Conservation (phyloP, 2,888 invertebrate species). For the Cephus nigrinus region DNA sequence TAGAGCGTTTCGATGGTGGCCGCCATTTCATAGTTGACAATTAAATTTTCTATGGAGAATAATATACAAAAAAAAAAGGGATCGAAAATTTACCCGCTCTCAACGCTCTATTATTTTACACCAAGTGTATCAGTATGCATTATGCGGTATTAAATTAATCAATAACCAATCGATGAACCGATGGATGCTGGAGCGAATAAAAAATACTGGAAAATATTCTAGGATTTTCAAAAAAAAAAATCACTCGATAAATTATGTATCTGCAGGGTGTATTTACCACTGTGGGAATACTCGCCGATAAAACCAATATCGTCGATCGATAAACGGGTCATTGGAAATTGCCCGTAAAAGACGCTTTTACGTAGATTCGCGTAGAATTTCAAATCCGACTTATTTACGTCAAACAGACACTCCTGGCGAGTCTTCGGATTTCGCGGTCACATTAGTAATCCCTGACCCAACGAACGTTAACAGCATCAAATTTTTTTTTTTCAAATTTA, state of each 20-base stretch:
- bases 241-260: not conserved
- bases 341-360: not conserved
- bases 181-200: not conserved
- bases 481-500: not conserved
- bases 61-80: not conserved
- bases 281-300: not conserved
- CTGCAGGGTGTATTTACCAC: not conserved
- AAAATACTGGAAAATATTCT: not conserved
- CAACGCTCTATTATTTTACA: not conserved
- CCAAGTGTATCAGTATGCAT: not conserved
- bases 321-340: not conserved
- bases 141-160: not conserved
- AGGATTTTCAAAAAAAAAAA: not conserved
- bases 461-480: not conserved
- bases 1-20: not conserved
- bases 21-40: not conserved
- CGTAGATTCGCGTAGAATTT: not conserved
- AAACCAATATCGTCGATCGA: not conserved
- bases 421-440: no score
- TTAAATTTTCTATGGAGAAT: not conserved
- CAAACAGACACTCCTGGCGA: not conserved
- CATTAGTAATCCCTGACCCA: no score
- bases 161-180: not conserved
- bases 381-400: not conserved
- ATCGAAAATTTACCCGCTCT: not conserved